These are phyloP conservation scores for Rhinophrynus dorsalis DNA, from an alignment of 2,797 vertebrate species.

Conservation along the genomic window DNA sequence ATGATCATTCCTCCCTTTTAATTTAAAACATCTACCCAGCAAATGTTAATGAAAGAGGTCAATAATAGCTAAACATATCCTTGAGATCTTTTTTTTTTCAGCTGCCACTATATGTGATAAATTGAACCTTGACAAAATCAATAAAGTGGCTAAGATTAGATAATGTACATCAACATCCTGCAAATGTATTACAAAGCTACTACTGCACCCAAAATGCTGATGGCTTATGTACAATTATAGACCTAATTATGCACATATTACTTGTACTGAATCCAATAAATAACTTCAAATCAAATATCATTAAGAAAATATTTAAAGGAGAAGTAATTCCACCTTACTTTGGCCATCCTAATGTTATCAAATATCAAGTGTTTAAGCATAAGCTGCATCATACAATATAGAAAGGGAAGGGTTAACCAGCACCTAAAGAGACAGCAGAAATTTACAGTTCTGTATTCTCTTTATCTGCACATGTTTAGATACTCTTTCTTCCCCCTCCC, in stretches of 20 bases:
- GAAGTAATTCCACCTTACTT: too few relatives aligned
- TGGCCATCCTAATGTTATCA: too few relatives aligned
- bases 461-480: too few relatives aligned
- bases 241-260: constrained; percentile 51
- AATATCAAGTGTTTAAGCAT: too few relatives aligned
- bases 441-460: too few relatives aligned
- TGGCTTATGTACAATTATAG: constrained; percentile 45
- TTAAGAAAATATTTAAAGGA: constrained; percentile 23
- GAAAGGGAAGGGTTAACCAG: too few relatives aligned
- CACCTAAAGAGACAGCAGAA: too few relatives aligned
- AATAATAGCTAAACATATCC: constrained; percentile 44
- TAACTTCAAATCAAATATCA: constrained; percentile 43
- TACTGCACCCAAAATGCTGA: constrained; percentile 39
- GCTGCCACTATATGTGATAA: constrained; percentile 45
- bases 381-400: too few relatives aligned
- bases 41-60: constrained; percentile 17
- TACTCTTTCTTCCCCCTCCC: too few relatives aligned
- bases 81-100: constrained; percentile 48
- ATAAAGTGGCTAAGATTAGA: constrained; percentile 39
- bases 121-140: constrained; percentile 51
- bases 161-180: constrained; percentile 52
- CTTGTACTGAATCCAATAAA: constrained; percentile 46
- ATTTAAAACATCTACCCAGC: constrained; percentile 23
- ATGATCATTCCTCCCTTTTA: constrained; percentile 9
- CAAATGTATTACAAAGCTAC: constrained; percentile 49